Evolutionary conservation across 2,888 invertebrate genomes (phyloP).

Genomic region (Agrilus cyanescens): DNA sequence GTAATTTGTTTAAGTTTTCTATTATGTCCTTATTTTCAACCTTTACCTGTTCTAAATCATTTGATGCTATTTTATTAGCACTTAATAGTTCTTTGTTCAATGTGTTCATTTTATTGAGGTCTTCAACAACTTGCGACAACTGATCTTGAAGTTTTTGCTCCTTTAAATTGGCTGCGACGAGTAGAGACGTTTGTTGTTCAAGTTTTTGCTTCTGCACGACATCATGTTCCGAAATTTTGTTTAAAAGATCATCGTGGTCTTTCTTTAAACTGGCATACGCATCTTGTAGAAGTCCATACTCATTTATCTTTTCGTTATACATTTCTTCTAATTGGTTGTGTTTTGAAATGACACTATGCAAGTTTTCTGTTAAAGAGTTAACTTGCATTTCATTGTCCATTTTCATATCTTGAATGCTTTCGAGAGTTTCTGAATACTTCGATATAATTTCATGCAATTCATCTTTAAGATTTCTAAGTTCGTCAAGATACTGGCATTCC

Average conservation of each 20-base stretch:
- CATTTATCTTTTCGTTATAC: slow-evolving; percentile 4
- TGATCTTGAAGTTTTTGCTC: too few species aligned
- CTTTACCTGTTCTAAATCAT: slow-evolving; percentile 5
- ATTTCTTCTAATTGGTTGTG: slow-evolving; percentile 14
- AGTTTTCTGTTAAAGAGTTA: slow-evolving; percentile 16
- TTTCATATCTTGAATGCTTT: slow-evolving; percentile 14
- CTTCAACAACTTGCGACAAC: too few species aligned
- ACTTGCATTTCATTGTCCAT: slow-evolving; percentile 14
- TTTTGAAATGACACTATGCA: slow-evolving; percentile 15
- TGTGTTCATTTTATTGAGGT: too few species aligned
- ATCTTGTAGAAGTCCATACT: slow-evolving; percentile 5
- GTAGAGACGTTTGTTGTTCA: slow-evolving; percentile 1
- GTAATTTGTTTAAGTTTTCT: slow-evolving; percentile 5
- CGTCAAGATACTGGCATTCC: slow-evolving; percentile 11
- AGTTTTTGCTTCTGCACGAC: slow-evolving; percentile 11
- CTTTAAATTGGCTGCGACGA: too few species aligned
- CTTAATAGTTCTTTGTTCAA: not conserved
- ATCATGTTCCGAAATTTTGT: slow-evolving; percentile 11
- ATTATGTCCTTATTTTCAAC: slow-evolving; percentile 6
- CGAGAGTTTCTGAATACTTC: slow-evolving; percentile 15
- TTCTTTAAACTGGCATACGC: slow-evolving; percentile 7
- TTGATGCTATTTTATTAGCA: slow-evolving; percentile 7
- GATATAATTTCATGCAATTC: slow-evolving; percentile 13
- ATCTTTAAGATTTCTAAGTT: slow-evolving; percentile 12
- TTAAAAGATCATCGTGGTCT: slow-evolving; percentile 10